Evolutionary conservation across 2,888 invertebrate species (phyloP), one percentile per base, ranked within the genome.

Genomic region (Elgonia sp.): DNA sequence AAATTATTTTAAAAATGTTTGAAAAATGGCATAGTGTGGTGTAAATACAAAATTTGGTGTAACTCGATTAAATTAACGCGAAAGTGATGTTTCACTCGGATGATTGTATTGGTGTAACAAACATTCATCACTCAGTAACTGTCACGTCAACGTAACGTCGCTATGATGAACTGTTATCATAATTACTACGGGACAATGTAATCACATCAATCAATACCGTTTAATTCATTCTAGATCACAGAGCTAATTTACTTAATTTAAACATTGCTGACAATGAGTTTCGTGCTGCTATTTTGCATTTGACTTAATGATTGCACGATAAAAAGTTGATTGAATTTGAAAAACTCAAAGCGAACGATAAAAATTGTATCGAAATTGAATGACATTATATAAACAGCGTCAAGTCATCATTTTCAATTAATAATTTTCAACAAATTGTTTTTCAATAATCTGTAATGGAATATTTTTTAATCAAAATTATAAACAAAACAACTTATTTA

Each of bases 81-180:
- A 87, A 84, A 87, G 67, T 87, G 87, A 84, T 75, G 80, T 75
- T 87, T 87, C 80, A 80, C 62, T 79, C 65, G 73, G 60, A 80
- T 65, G 69, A 84, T 84, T 84, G 72, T 85, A 65, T 84, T 87
- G 70, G 69, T 79, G 75, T 70, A 88, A 85, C 84, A 84, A 87
- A 81, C 84, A 77, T 88, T 88, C 84, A 82, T 84, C 88, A 85
- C 77, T 88, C 82, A 40, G 84, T 84, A 81, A 85, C 84, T 73
- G 84, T 85, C 88, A 77, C 62, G 87, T 84, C 87, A 84, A 81
- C 84, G 76, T 84, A 84, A 84, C 55, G 62, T 75, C 80, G 76
- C 84, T 84, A 81, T 81, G 84, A 84, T 84, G 81, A 81, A 87
- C 84, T 84, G 81, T 87, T 87, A 81, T 81, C 84, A 77, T 84